These are phyloP conservation scores for Sipunculus nudus DNA, from an alignment of 2,888 invertebrate genomes.

Conservation along the genomic window DNA sequence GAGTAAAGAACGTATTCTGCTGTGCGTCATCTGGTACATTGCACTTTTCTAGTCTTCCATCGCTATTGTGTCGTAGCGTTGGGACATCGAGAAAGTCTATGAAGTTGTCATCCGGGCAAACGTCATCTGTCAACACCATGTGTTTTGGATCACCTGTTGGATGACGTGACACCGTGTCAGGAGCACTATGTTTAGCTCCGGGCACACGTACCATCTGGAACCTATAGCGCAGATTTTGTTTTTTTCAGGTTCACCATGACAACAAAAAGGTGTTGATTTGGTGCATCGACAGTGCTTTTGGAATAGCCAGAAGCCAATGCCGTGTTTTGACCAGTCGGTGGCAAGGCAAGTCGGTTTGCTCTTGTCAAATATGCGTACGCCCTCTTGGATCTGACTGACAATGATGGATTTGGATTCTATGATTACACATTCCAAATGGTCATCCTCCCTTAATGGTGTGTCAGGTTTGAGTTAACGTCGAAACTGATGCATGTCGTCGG, in stretches of 20 bases:
- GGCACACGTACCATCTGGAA: conserved; percentile 36
- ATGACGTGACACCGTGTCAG: conserved; percentile 35
- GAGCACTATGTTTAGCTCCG: conserved; percentile 27
- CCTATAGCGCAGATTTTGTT: conserved; percentile 37
- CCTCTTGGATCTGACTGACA: conserved; percentile 21
- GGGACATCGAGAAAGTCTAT: no score
- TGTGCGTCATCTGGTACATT: no score
- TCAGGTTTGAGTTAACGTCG: conserved; percentile 40
- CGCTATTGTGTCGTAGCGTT: no score
- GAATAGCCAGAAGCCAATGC: conserved; percentile 43
- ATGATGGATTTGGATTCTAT: conserved; percentile 20
- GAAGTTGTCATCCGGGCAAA: no score
- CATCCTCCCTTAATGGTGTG: conserved; percentile 29
- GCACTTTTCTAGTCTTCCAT: no score
- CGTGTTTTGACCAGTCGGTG: conserved; percentile 46
- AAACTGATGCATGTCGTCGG: conserved; percentile 41
- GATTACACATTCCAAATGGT: conserved; percentile 20
- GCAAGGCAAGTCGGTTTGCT: conserved; percentile 44
- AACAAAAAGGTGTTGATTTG: conserved; percentile 29
- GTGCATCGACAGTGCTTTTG: conserved; percentile 40
- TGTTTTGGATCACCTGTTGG: conserved; percentile 27
- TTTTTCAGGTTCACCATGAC: conserved; percentile 41
- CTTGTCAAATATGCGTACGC: conserved; percentile 42
- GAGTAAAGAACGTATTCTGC: no score
- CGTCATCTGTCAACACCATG: no score